Base-by-base conservation (phyloP, 2,888 invertebrate genomes). In the Chrysolina haemoptera region DNA sequence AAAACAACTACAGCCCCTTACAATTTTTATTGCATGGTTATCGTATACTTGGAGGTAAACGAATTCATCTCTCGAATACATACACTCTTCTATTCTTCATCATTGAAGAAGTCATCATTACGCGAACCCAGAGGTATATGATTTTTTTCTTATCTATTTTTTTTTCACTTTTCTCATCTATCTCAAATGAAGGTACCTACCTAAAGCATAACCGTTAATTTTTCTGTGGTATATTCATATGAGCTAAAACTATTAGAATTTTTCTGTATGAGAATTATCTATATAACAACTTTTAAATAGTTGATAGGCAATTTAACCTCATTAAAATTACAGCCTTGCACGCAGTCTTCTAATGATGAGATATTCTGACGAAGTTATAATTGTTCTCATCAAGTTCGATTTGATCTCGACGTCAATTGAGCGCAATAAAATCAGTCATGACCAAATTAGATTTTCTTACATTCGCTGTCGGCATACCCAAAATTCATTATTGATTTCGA, bases 321-420 rank as follows among this genome's bases (percentile, higher is more conserved):
- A 35, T 59, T 59, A 59, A 59, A 59, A 59, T 59, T 59, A 59
- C 16, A 59, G 59, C 59, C 35, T 35, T 59, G 35, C 59, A 59
- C 35, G 35, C 59, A 59, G 35, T 35, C 59, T 59, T 59, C n/a
- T 14, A 59, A 27, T 59, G 59, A 59, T 27, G n/a, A 14, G 8
- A 59, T 59, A 59, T 22, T 59, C 59, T n/a, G 59, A 59, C 35
- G 35, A 59, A 59, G 27, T 59, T 59, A 14, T 59, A 59, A 59
- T 59, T 59, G 59, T 35, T 59, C 27, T 59, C 59, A 59, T 59
- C 16, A 59, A 35, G 59, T 59, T 59, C 59, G 59, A 59, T 59
- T 59, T 59, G 59, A 59, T 59, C 59, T 35, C n/a, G 35, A 35
- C 59, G 59, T 59, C 59, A 14, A 35, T 35, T 59, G 59, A 59